These are phyloP conservation scores for Numenius arquata DNA, from an alignment of 2,113 vertebrate genomes.

Conservation along the genomic window DNA sequence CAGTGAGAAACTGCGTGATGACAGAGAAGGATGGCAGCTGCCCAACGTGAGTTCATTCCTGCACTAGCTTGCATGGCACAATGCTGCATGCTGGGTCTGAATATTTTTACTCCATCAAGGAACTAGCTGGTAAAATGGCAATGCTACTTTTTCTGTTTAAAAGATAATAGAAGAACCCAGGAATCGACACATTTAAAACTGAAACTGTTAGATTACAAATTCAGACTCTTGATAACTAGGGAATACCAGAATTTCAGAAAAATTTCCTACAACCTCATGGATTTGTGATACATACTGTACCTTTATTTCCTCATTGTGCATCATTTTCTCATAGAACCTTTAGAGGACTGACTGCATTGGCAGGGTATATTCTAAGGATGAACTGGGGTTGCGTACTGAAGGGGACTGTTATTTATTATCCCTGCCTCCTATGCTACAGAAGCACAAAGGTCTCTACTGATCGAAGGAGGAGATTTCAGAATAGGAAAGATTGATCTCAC, in stretches of 20 bases:
- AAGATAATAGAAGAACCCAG: not conserved
- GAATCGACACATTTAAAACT: not conserved
- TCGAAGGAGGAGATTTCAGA: not conserved
- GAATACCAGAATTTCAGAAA: not conserved
- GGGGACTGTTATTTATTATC: not conserved
- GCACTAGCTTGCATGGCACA: not conserved
- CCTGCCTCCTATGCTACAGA: not conserved
- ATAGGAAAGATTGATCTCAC: not conserved
- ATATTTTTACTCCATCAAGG: not conserved
- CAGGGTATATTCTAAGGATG: not conserved
- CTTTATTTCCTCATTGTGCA: not conserved
- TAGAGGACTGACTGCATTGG: not conserved
- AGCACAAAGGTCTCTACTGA: not conserved
- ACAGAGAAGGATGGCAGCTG: not conserved
- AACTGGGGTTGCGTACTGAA: not conserved
- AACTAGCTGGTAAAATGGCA: not conserved
- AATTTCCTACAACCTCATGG: not conserved
- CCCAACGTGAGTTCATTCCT: not conserved
- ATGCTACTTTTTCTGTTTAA: not conserved
- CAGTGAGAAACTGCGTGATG: not conserved
- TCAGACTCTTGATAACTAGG: not conserved
- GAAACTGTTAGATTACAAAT: not conserved
- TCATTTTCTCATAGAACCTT: not conserved
- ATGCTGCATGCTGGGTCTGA: not conserved
- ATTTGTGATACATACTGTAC: not conserved